Base-by-base conservation (phyloP, 2,888 invertebrate species). In the Endotricha flammealis region DNA sequence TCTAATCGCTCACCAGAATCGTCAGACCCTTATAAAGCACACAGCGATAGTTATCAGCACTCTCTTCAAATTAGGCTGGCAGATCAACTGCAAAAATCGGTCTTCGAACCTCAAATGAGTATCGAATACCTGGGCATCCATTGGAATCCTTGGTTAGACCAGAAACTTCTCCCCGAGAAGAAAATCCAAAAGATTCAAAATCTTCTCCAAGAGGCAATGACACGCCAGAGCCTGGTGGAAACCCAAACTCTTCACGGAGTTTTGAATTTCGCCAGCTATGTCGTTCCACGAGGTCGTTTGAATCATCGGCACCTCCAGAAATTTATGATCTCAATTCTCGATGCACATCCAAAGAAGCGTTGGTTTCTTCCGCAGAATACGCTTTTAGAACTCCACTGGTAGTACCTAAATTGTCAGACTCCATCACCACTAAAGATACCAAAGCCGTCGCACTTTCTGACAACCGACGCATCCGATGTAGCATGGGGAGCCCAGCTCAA, bases 401-500 rank as follows among this genome's bases (percentile, higher is more conserved):
- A 43, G 45, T 9, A 29, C 5, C 6, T 16, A 8, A 42, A 46
- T 31, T 36, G 27, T 12, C 23, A 22, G 4, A 2, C 8, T 3
- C 6, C 16, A 3, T 33, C 40, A 3, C 7, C 9, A 7, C 36
- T 51, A 10, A 44, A 48, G 12, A 20, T 28, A 4, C 36, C 31
- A 1, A 38, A 36, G 4, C 29, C 40, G 1, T 16, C 42, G 2
- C 41, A 47, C 9, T 39, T 39, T 7, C 17, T 50, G 13, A 42
- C 42, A 2, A 48, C 46, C 2, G 50, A 50, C 28, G 50, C 52
- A 0, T 48, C n/a, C 48, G 46, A 38, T 5, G 6, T 36, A 7
- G 54, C 42, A 10, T 55, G 53, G 53, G 53, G 52, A 11, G 53
- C 48, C 0, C 48, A 44, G n/a, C 4, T 55, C 7, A 30, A 54